Percentiles rank a stretch among this genome's conserved stretches.
phyloP scores from a whole-genome alignment of 1,140 invertebrate species.

The Polyergus mexicanus region DNA sequence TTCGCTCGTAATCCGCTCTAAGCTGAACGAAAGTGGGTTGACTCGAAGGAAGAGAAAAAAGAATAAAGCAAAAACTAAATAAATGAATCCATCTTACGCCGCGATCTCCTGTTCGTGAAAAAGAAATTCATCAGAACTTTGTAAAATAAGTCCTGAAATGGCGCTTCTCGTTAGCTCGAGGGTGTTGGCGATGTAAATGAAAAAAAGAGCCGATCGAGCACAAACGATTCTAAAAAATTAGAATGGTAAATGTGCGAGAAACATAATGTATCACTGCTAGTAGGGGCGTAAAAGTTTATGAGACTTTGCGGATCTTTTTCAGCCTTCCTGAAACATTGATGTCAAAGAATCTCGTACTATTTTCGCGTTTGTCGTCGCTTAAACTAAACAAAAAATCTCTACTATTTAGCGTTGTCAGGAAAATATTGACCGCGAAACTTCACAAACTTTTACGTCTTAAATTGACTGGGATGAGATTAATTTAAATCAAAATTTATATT shows the following conservation, averaged over 20 bases:
- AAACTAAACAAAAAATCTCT: neutral
- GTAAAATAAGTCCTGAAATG: neutral
- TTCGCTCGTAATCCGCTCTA: constrained; percentile 54
- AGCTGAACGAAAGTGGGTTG: constrained; percentile 29
- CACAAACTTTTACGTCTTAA: neutral
- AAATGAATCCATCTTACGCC: constrained; percentile 59
- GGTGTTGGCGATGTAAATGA: neutral
- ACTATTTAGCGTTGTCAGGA: constrained; percentile 11
- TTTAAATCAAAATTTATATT: constrained; percentile 27
- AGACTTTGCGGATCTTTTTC: neutral
- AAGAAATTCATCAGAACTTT: neutral
- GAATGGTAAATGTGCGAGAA: constrained; percentile 64
- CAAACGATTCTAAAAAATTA: constrained; percentile 70
- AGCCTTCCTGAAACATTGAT: neutral
- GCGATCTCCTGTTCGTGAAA: constrained; percentile 37
- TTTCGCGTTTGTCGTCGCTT: neutral
- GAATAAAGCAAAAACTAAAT: constrained; percentile 58
- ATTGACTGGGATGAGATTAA: neutral
- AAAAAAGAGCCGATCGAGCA: neutral
- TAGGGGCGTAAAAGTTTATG: neutral
- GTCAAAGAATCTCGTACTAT: neutral
- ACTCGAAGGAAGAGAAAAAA: constrained; percentile 24
- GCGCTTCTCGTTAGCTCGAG: neutral
- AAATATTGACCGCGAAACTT: neutral
- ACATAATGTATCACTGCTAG: neutral